Evolutionary conservation across 2,888 invertebrate species (phyloP), one percentile per base, ranked within the genome.

Genomic region (Baccha elongata): DNA sequence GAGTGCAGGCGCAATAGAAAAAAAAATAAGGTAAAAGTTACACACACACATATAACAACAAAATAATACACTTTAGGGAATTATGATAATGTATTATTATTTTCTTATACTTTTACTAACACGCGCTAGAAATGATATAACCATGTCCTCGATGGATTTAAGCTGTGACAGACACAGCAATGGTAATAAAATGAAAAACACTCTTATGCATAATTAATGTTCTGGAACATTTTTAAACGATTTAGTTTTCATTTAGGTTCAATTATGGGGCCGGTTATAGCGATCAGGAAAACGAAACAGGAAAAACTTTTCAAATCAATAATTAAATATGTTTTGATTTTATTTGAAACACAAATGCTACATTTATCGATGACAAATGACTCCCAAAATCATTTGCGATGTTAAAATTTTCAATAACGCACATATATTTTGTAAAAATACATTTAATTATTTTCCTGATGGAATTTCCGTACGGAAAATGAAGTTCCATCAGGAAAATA

Each of bases 151-250:
- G 50, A 15, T 50, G 44, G 13, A 48, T 58, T 68, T 60, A 19
- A 64, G 40, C 26, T 65, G 58, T 52, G n/a, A 35, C 35, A 72
- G 11, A 65, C 13, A 23, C 4, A 32, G 37, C 29, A 29, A 44
- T 32, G 6, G 3, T 17, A 40, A 40, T 37, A 13, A 44, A 40
- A n/a, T 6, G 40, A 13, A 23, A 32, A 40, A 32, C 29, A 10
- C 69, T 32, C 65, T 62, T 67, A 81, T 76, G 67, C 71, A 76
- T 76, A 74, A 74, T 75, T 74, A 76, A 81, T 81, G 81, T 76
- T 76, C 23, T 60, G 32, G 37, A 53, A 65, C 32, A 53, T 71
- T 75, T 80, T 62, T 76, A 67, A 81, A 42, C 76, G 65, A 75
- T 72, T 72, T 76, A 71, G 52, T 71, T 81, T 64, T 60, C 71